Conservation (phyloP, 2,888 invertebrate genomes). For the Eupeodes latifasciatus region DNA sequence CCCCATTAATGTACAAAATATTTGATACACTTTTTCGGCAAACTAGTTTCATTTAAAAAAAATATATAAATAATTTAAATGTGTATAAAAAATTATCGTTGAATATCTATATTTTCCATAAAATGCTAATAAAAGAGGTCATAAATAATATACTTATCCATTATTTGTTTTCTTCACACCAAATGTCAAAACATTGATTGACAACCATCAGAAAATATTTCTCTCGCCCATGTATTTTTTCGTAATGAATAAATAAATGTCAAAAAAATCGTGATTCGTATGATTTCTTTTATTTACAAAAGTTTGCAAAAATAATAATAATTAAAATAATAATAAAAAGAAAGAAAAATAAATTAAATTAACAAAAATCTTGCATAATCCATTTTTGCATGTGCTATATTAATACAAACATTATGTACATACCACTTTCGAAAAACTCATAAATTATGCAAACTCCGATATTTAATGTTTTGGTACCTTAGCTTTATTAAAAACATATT, state of each 20-base stretch:
- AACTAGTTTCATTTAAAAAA: background rate
- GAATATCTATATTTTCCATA: no score
- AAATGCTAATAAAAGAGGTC: background rate
- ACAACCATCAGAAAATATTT: background rate
- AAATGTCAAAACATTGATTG: constrained; percentile 5
- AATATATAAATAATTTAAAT: background rate
- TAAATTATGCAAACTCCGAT: constrained; percentile 21
- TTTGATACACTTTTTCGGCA: constrained; percentile 27
- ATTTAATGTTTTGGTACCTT: no score
- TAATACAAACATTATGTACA: background rate
- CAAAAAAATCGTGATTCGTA: background rate
- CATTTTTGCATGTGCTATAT: constrained; percentile 24
- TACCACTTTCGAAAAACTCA: constrained; percentile 13
- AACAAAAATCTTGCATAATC: constrained; percentile 21
- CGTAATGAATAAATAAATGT: background rate
- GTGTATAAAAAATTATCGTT: background rate
- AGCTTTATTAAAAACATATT: constrained; percentile 1
- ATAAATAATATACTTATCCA: background rate
- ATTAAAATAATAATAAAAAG: background rate
- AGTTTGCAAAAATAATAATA: constrained; percentile 19
- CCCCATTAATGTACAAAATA: constrained; percentile 40
- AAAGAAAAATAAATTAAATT: background rate
- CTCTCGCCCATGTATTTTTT: background rate
- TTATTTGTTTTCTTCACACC: background rate
- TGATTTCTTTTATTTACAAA: background rate